Evolutionary conservation across 2,113 vertebrate species (phyloP).

Genomic region (Sinocyclocheilus anshuiensis): DNA sequence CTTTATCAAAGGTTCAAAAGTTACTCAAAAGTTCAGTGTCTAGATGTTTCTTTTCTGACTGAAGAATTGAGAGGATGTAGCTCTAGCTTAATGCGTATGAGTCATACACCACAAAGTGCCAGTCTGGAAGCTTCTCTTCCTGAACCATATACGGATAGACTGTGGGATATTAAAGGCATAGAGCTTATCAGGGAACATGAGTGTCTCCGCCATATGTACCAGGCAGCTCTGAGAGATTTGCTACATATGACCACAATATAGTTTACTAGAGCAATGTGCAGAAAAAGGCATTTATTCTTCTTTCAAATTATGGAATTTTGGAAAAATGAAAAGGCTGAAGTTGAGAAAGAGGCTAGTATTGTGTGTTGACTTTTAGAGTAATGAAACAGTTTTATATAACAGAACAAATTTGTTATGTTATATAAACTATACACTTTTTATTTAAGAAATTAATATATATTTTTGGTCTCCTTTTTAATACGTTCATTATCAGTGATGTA

Average conservation of each 20-base stretch:
- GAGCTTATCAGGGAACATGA: constrained; percentile 9
- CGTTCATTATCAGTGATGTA: neutral
- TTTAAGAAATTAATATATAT: too few species aligned
- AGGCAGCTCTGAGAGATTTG: neutral
- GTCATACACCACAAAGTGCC: neutral
- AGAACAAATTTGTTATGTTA: too few species aligned
- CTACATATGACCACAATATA: neutral
- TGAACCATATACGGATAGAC: neutral
- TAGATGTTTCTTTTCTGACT: neutral
- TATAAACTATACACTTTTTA: too few species aligned
- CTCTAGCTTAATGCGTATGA: neutral
- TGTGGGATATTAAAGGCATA: constrained; percentile 2
- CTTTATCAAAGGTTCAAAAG: neutral
- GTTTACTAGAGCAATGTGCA: neutral
- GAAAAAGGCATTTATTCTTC: neutral
- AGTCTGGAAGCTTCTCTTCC: constrained; percentile 2
- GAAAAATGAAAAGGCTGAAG: neutral
- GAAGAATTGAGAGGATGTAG: neutral
- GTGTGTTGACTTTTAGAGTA: neutral
- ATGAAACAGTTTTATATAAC: neutral
- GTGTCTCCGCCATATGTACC: neutral
- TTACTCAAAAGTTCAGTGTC: neutral
- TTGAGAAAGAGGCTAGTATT: neutral
- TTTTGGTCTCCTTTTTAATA: neutral
- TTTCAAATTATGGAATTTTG: neutral